Evolutionary conservation across 2,113 vertebrate genomes (phyloP).

Genomic region (Micronycteris hirsuta): DNA sequence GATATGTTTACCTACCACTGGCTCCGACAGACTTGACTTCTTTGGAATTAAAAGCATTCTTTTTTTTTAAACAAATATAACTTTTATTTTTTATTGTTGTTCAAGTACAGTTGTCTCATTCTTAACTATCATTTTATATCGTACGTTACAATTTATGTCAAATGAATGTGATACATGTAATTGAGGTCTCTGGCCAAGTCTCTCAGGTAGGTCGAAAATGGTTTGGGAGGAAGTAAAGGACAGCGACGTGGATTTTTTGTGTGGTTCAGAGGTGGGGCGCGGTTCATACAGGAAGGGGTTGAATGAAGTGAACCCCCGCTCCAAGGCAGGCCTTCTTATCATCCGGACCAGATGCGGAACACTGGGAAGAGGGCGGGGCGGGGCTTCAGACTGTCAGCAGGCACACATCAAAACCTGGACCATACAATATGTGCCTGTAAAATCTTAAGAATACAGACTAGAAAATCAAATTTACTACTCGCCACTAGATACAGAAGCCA

Average conservation of each 20-base stretch:
- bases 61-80: too few species aligned
- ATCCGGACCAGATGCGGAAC: neutral
- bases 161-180: neutral
- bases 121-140: neutral
- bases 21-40: neutral
- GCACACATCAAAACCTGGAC: neutral
- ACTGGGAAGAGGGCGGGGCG: neutral
- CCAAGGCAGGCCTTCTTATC: neutral
- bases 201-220: neutral
- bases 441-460: neutral
- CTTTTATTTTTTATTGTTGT: too few species aligned
- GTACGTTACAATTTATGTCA: neutral
- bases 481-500: neutral
- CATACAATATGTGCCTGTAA: neutral
- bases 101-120: too few species aligned
- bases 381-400: neutral
- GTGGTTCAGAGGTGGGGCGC: neutral
- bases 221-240: neutral
- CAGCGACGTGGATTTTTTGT: neutral
- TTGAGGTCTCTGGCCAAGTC: neutral
- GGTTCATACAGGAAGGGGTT: neutral
- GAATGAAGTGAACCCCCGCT: too few species aligned
- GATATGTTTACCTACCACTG: neutral
- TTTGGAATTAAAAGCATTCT: neutral
- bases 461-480: neutral